phyloP scores from a whole-genome alignment of 2,797 vertebrate genomes.

The Cuculus canorus region DNA sequence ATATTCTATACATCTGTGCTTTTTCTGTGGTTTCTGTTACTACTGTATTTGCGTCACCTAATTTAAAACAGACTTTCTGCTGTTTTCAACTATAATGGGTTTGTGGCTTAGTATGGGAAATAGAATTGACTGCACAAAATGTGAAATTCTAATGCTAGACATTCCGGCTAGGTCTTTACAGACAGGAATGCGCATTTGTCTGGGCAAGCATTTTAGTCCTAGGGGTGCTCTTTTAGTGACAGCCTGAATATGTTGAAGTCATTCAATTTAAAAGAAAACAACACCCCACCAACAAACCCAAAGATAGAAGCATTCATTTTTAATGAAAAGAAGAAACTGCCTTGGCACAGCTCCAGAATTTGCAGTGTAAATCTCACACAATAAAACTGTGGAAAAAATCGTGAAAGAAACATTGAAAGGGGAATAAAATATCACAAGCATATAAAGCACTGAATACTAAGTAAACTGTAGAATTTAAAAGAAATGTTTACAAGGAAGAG shows the following conservation, averaged over 20 bases:
- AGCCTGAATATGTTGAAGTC: constrained; percentile 31
- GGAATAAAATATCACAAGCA: neutral
- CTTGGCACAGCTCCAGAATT: neutral
- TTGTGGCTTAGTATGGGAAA: constrained; percentile 73
- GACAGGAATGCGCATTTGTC: constrained; percentile 85
- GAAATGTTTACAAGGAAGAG: neutral
- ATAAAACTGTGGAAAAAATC: neutral
- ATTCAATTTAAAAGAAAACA: neutral
- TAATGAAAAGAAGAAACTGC: neutral
- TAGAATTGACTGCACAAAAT: constrained; percentile 77
- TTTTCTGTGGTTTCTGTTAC: constrained; percentile 54
- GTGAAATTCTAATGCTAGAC: constrained; percentile 79
- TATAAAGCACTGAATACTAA: neutral
- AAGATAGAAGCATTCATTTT: neutral
- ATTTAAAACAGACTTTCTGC: constrained; percentile 77
- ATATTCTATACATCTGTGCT: neutral
- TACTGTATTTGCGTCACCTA: constrained; percentile 66
- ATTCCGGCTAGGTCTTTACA: constrained; percentile 78
- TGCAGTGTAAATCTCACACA: neutral
- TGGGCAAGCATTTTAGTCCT: constrained; percentile 74
- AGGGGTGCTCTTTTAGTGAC: constrained; percentile 71
- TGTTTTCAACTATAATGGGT: constrained; percentile 66
- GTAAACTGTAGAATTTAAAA: neutral
- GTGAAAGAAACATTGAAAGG: neutral
- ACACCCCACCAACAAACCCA: no score